phyloP scores from a whole-genome alignment of 2,113 vertebrate genomes.

The Malurus cyaneus region DNA sequence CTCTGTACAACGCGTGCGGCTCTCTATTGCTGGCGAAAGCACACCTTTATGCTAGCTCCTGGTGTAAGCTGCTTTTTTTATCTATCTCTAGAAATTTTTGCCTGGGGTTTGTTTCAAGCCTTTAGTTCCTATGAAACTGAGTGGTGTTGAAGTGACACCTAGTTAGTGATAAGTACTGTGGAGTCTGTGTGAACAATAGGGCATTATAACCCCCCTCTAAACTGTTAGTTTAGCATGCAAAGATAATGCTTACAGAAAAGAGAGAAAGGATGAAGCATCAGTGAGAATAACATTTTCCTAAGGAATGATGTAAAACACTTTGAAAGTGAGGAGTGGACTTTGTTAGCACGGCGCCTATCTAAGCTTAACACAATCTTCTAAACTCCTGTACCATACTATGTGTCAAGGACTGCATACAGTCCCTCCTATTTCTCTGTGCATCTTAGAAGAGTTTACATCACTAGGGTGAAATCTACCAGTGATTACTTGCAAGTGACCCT shows the following conservation, averaged over 20 bases:
- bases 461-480: background rate
- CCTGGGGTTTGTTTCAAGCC: background rate
- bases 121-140: background rate
- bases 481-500: background rate
- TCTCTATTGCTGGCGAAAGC: background rate
- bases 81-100: background rate
- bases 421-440: background rate
- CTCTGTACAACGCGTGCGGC: background rate
- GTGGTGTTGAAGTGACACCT: background rate
- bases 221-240: background rate
- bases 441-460: background rate
- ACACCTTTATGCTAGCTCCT: background rate
- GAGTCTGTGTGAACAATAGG: background rate
- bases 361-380: background rate
- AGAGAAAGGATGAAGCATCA: background rate
- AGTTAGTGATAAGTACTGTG: background rate
- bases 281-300: background rate
- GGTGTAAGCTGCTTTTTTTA: background rate
- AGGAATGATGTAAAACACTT: background rate
- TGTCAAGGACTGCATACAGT: background rate
- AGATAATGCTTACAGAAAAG: background rate
- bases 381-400: background rate
- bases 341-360: background rate
- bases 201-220: background rate
- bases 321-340: background rate